Base-by-base conservation (phyloP, 2,113 vertebrate genomes). In the Hypocryptadius cinnamomeus region DNA sequence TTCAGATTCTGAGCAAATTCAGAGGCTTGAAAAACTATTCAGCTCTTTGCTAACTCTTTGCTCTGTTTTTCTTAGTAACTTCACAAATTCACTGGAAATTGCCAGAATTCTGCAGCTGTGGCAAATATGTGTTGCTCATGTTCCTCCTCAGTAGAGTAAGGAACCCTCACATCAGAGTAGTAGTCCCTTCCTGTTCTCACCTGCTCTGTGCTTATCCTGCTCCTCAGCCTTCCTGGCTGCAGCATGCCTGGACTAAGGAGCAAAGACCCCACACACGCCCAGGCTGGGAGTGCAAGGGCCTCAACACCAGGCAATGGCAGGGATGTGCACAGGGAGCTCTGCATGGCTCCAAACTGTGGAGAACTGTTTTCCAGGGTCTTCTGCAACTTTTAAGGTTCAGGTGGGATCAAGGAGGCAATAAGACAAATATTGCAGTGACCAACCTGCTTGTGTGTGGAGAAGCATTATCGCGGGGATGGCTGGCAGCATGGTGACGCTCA, bases 281-380 rank as follows among this genome's bases (percentile, higher is more conserved):
- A 48, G 24, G 15, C 15, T 48, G 33, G 16, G 13, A 59, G 10
- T 1, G 0, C 0, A 0, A 63, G 30, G 1, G 6, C 30, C 42
- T 86, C 37, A 77, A 42, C 30, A 24, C 2, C 0, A 0, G 37
- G 13, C 9, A 73, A 16, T 2, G 3, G 27, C 54, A 79, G 39
- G 47, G 44, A 45, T 23, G 17, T 14, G 5, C 7, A 33, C 13
- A 9, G 33, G 59, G 35, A 84, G 9, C 30, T 69, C 47, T 3
- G 4, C 5, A 1, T 68, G 70, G 35, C 42, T 7, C 37, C 0
- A 0, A 19, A 18, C 17, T 6, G 9, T 13, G 5, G 8, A 40
- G 20, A 88, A 42, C 5, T 2, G 1, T 50, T 79, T 90, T 24
- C 17, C 20, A 47, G 42, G 16, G 47, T 45, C 39, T 70, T 40